Base-by-base conservation (phyloP, 2,888 invertebrate species). In the Vanessa cardui region DNA sequence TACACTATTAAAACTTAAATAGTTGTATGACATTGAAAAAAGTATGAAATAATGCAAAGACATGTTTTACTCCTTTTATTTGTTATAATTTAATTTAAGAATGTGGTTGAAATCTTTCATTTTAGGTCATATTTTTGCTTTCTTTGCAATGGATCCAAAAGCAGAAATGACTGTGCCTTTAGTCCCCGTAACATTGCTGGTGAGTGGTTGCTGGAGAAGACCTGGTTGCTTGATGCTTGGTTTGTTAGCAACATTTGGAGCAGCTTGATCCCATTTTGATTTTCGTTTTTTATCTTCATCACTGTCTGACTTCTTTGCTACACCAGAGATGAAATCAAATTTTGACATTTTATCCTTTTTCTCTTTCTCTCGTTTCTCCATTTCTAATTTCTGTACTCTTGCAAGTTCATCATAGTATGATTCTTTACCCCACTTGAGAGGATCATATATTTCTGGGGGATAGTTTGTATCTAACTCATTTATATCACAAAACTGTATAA, bases 401-500 rank as follows among this genome's bases (percentile, higher is more conserved):
- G 98, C 97, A 71, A 99, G 88, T 80, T 98, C 97, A 85, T 99
- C 99, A 86, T 98, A 99, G 81, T 95, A 98, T 0, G 98, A 98
- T 79, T 98, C 97, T 78, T 97, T 96, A 12, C 95, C 96, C 98
- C 98, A 99, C 76, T 96, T 96, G 72, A 97, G 92, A 0, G 99
- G 98, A 88, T 99, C 98, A 87, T 98, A 99, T 62, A 98, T 95
- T 78, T 98, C 96, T 65, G 97, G 96, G 0, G 98, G 97, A 90
- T 98, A 99, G 90, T 99, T 99, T 44, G 99, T 98, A 64, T 99
- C 99, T 78, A 98, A 94, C 87, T 99, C 99, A 91, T 99, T 98
- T 69, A 99, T 97, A 76, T 96, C 96, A 93, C 98, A 98, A 89
- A 96, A 98, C 76, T 98, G 96, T 75, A 99, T 98, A 1, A 99